These are phyloP conservation scores for Anguilla pacifica DNA, from an alignment of 2,797 vertebrate genomes.

Conservation along the genomic window DNA sequence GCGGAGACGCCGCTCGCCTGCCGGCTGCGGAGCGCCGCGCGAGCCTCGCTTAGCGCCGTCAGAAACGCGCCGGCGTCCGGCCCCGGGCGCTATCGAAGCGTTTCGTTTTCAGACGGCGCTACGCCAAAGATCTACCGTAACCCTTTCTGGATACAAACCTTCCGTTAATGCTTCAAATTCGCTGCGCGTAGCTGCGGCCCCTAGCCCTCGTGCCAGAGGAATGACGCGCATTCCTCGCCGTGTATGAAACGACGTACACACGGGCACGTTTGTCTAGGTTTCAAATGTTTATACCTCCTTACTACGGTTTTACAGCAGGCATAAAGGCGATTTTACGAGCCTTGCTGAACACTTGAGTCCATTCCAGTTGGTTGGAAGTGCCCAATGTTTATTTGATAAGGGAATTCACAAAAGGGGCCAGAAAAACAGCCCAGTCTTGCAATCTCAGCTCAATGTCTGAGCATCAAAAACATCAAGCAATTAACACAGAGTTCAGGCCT, in stretches of 20 bases:
- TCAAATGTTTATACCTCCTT: neutral
- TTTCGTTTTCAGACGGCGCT: neutral
- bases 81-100: neutral
- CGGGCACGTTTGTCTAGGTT: neutral
- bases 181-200: neutral
- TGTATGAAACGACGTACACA: neutral
- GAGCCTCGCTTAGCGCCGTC: neutral
- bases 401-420: neutral
- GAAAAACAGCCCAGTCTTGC: neutral
- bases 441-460: neutral
- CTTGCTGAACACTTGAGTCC: neutral
- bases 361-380: neutral
- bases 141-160: conserved; percentile 15
- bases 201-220: neutral
- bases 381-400: neutral
- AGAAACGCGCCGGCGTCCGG: neutral
- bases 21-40: neutral
- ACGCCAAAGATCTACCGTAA: neutral
- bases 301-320: neutral
- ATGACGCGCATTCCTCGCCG: neutral
- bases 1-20: neutral
- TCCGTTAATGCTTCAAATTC: conserved; percentile 29
- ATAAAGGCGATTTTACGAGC: neutral
- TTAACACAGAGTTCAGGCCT: neutral
- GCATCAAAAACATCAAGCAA: neutral